Base-by-base conservation (phyloP, 2,888 invertebrate species). In the Agriotes lineatus region DNA sequence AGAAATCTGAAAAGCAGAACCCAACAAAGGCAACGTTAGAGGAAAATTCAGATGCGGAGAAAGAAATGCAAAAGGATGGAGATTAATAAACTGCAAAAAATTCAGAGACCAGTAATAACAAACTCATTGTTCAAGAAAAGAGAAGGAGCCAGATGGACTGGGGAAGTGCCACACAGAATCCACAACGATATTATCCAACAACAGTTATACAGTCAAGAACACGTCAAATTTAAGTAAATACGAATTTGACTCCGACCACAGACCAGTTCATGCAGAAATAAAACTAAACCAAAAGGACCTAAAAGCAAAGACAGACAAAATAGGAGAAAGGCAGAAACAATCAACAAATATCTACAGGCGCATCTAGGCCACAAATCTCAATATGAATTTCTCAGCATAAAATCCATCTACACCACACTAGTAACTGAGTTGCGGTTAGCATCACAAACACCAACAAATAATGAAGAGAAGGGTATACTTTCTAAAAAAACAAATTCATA, bases 81-180 rank as follows among this genome's bases (percentile, higher is more conserved):
- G 42, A 35, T 35, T 35, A 35, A 35, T 35, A 42, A 42, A 42
- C 42, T 42, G 16, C n/a, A 42, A 42, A 42, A 42, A 37, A n/a
- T 6, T 5, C 16, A 16, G 16, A 42, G 42, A 42, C 42, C 16
- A 42, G 16, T 42, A 42, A 42, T 42, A 42, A 37, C 37, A 37
- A 37, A 37, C 25, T 37, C 12, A 10, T 37, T 37, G 37, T 37
- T 37, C 37, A 37, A 16, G 42, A 42, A 42, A 42, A 42, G 42
- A 42, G 42, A 42, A 42, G 16, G 14, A 42, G 16, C n/a, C 42
- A 42, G 42, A 42, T 42, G 42, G 16, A 42, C 42, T 16, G 12
- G 16, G 5, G 16, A 14, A 42, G 16, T 16, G 16, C 42, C 37
- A 42, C 12, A 42, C 16, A 42, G 42, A 42, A 42, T 42, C 42